These are phyloP conservation scores for Andrena praecox DNA, from an alignment of 2,888 invertebrate genomes.

Conservation along the genomic window DNA sequence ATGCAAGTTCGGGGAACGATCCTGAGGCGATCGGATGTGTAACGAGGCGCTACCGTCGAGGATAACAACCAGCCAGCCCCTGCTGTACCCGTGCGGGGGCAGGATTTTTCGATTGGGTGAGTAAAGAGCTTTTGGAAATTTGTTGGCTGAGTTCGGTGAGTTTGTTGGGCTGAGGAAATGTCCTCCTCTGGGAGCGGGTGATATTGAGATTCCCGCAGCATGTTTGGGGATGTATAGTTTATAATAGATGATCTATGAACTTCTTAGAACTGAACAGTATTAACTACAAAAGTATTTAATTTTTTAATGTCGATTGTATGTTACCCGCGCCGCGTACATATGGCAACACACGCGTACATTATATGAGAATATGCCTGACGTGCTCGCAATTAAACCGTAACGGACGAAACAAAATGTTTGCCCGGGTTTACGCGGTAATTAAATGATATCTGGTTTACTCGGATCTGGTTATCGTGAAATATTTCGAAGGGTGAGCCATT, in stretches of 20 bases:
- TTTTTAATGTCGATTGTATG: not conserved
- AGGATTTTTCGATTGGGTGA: slow-evolving; percentile 55
- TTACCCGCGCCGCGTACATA: not conserved
- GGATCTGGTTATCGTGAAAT: slow-evolving; percentile 37
- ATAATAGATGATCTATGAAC: too few species aligned
- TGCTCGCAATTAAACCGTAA: slow-evolving; percentile 23
- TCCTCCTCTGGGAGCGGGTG: not conserved
- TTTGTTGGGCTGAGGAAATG: not conserved
- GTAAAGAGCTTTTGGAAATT: slow-evolving; percentile 21
- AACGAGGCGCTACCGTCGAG: slow-evolving; percentile 65
- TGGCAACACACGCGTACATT: not conserved
- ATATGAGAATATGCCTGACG: not conserved
- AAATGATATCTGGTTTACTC: slow-evolving; percentile 32
- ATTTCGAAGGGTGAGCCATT: slow-evolving; percentile 24
- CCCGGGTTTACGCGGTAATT: slow-evolving; percentile 8
- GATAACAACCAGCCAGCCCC: slow-evolving; percentile 60
- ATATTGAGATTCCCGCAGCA: not conserved
- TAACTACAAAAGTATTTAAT: not conserved
- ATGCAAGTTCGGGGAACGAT: slow-evolving; percentile 46
- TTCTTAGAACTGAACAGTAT: too few species aligned
- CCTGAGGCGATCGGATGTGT: slow-evolving; percentile 68
- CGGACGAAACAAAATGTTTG: slow-evolving; percentile 26
- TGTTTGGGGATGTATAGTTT: too few species aligned
- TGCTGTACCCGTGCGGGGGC: slow-evolving; percentile 31
- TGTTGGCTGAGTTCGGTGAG: not conserved